Conservation (phyloP, 2,888 invertebrate species). For the Plutella xylostella region DNA sequence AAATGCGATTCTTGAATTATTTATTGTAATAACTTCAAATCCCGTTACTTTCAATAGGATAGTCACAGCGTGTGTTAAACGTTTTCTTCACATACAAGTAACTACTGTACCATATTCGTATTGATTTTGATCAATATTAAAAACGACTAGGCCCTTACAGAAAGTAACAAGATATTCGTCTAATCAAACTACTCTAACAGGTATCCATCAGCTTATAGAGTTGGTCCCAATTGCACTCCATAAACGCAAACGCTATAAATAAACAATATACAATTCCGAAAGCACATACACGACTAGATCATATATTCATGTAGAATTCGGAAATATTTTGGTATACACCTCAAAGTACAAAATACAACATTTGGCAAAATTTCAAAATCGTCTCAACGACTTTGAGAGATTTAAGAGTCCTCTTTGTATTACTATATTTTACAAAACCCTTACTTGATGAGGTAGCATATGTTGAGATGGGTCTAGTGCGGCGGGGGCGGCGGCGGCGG, state of each 20-base stretch:
- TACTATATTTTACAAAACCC: slow-evolving; percentile 55
- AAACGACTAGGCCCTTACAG: too few relatives aligned
- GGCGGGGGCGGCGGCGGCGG: slow-evolving; percentile 62
- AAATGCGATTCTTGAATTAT: too few relatives aligned
- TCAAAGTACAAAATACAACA: slow-evolving; percentile 54
- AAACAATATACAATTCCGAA: slow-evolving; percentile 65
- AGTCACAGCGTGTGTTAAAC: too few relatives aligned
- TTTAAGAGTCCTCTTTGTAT: slow-evolving; percentile 7
- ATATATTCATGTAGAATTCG: slow-evolving; percentile 69
- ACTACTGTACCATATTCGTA: too few relatives aligned
- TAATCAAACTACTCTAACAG: background rate
- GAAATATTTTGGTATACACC: slow-evolving; percentile 66
- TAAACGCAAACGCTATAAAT: slow-evolving; percentile 54
- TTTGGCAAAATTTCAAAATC: slow-evolving; percentile 47
- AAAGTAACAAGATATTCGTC: background rate
- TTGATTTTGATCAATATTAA: too few relatives aligned
- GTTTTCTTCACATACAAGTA: too few relatives aligned
- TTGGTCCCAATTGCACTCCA: slow-evolving; percentile 64
- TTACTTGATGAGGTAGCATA: slow-evolving; percentile 67
- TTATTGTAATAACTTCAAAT: too few relatives aligned
- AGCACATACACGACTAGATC: slow-evolving; percentile 70
- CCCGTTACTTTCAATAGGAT: too few relatives aligned
- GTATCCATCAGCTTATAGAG: slow-evolving; percentile 43
- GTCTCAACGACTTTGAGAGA: background rate
- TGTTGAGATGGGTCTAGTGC: slow-evolving; percentile 28